phyloP scores from a whole-genome alignment of 2,113 vertebrate genomes.

The Phylloscopus whistleri region DNA sequence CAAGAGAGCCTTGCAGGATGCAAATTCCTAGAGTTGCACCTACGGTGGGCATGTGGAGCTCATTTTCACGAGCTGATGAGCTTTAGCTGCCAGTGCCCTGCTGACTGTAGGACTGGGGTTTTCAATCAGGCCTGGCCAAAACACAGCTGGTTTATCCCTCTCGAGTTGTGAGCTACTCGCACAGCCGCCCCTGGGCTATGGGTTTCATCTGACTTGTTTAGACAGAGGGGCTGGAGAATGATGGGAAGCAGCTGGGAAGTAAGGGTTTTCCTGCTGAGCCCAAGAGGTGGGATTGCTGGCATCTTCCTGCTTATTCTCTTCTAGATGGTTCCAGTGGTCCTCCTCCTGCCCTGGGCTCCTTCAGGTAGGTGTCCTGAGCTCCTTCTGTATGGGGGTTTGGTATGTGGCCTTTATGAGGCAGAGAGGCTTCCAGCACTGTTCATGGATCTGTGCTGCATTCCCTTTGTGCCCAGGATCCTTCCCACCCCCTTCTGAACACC shows the following conservation, averaged over 20 bases:
- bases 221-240: not conserved
- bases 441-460: too few species aligned
- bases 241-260: not conserved
- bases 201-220: not conserved
- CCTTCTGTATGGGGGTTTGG: not conserved
- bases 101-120: not conserved
- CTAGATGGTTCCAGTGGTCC: rapidly evolving
- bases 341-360: not conserved
- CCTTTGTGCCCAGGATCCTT: not conserved
- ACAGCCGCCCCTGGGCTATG: rapidly evolving
- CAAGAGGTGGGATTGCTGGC: not conserved
- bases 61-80: not conserved
- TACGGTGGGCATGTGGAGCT: rapidly evolving
- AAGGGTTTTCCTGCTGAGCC: not conserved
- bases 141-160: not conserved
- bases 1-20: not conserved
- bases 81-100: not conserved
- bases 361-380: not conserved
- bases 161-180: not conserved
- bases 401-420: not conserved
- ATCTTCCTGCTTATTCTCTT: not conserved
- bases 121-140: not conserved
- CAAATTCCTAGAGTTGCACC: not conserved
- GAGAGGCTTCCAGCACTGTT: not conserved
- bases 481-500: not conserved